Evolutionary conservation across 1,140 invertebrate genomes (phyloP).

Genomic region (Drosophila cardini): DNA sequence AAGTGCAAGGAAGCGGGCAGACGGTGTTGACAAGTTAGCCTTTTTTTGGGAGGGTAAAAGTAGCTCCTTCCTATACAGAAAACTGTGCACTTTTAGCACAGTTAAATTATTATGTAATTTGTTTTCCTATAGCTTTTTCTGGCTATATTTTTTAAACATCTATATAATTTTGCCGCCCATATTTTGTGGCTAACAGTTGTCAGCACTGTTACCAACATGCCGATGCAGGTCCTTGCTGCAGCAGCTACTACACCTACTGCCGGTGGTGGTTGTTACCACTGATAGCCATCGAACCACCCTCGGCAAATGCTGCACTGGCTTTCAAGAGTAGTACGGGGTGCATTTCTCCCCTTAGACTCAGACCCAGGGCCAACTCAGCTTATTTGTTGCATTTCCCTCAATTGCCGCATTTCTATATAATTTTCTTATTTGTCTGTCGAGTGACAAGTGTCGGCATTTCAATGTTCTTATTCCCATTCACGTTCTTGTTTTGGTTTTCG

Average conservation of each 20-base stretch:
- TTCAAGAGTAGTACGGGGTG: conserved; percentile 9
- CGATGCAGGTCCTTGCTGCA: conserved; percentile 53
- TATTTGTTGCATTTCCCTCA: conserved; percentile 50
- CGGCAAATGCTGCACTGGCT: conserved; percentile 50
- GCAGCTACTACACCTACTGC: not conserved
- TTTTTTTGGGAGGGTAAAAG: no score
- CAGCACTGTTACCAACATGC: conserved; percentile 29
- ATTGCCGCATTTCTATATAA: conserved; percentile 70
- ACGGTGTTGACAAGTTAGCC: no score
- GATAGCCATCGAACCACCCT: conserved; percentile 63
- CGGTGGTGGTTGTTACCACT: conserved; percentile 65
- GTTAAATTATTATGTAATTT: no score
- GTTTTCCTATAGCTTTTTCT: no score
- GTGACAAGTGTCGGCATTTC: conserved; percentile 66
- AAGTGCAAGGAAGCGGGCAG: conserved; percentile 1
- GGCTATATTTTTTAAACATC: no score
- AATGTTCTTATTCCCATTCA: no score
- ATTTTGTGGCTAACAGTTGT: no score
- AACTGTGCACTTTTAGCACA: no score
- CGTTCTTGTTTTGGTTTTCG: conserved; percentile 42
- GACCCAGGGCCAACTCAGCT: not conserved
- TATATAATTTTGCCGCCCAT: no score
- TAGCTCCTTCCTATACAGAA: no score
- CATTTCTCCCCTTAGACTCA: conserved; percentile 25
- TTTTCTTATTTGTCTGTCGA: conserved; percentile 70